Conservation (phyloP, 2,797 vertebrate genomes). For the Cephalopachus bancanus region DNA sequence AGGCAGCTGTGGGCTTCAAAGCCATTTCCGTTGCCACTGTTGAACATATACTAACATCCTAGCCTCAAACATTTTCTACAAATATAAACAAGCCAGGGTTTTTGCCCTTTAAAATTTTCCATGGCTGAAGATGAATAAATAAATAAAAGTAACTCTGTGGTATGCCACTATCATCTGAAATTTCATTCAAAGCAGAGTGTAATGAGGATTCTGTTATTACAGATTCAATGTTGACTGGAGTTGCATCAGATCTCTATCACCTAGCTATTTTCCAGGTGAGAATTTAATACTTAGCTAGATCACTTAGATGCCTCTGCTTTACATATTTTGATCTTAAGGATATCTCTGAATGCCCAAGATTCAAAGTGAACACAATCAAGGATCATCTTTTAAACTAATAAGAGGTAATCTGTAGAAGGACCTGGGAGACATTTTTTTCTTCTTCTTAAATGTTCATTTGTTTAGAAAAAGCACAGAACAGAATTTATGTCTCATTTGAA, state of each 20-base stretch:
- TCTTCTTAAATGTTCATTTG: constrained; percentile 61
- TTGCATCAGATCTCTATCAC: constrained; percentile 41
- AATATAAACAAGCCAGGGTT: constrained; percentile 36
- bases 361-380: constrained; percentile 25
- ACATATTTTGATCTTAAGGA: neutral
- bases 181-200: constrained; percentile 17
- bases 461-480: neutral
- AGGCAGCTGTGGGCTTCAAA: neutral
- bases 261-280: constrained; percentile 11
- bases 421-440: neutral
- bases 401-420: constrained; percentile 43
- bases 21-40: constrained; percentile 45
- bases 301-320: constrained; percentile 19
- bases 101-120: constrained; percentile 45
- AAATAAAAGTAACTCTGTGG: constrained; percentile 2
- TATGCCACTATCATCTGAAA: neutral
- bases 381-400: constrained; percentile 49
- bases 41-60: neutral
- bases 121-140: constrained; percentile 23
- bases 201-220: constrained; percentile 53
- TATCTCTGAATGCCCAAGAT: neutral
- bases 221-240: constrained; percentile 26
- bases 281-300: neutral
- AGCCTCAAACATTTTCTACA: neutral
- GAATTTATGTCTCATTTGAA: constrained; percentile 27